Evolutionary conservation across 2,888 invertebrate species (phyloP), one percentile per base, ranked within the genome.

Genomic region (Melieria omissa): DNA sequence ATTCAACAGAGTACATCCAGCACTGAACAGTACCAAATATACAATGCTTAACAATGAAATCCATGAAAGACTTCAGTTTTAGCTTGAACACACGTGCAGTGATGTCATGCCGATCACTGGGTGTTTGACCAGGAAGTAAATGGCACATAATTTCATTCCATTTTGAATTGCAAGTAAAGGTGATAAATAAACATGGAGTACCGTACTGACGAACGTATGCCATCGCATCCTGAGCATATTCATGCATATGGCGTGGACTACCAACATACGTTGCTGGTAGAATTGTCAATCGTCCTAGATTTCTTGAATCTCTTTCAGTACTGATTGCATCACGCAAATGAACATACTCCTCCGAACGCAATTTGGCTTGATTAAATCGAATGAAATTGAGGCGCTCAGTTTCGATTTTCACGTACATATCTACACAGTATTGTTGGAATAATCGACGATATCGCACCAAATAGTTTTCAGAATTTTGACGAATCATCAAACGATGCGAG

Each of bases 31-130:
- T 7, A 8, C 62, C 62, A 62, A 62, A 62, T 7, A 29, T 10
- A 5, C 8, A n/a, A 8, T 58, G 58, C 29, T 58, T 29, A 41
- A 5, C 9, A 41, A 42, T 62, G 29, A 9, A 46, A 10, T 62
- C 16, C 46, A 62, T 62, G 46, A 62, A 10, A 7, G 16, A 46
- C 16, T 10, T 4, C 8, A 46, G 8, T 62, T 62, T 62, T 62
- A 47, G 45, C n/a, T n/a, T 46, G n/a, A 62, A 62, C 9, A 62
- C 62, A 47, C 62, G 62, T 62, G 45, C 47, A 29, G 46, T 46
- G 47, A 62, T 47, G 29, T 62, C 62, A 10, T 72, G 72, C 57
- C 86, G 76, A 78, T 86, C 78, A 55, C 74, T 72, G 5, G 81
- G 73, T 72, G 74, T 73, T 77, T 84, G 78, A 29, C 76, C 76